phyloP scores from a whole-genome alignment of 1,140 invertebrate genomes.

The Penaeus japonicus region DNA sequence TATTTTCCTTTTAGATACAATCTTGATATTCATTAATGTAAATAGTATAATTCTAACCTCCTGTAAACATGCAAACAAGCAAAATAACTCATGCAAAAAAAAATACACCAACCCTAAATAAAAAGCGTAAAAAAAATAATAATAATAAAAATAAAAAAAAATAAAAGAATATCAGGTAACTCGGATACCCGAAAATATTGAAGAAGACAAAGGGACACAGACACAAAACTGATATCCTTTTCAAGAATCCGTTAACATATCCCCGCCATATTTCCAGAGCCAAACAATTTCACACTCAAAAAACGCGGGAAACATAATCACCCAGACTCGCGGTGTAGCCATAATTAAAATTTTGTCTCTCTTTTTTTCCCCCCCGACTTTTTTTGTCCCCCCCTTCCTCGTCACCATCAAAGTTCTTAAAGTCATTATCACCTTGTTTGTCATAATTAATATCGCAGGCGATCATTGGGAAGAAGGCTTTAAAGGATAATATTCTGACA shows the following conservation, averaged over 20 bases:
- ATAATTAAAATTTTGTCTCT: conserved; percentile 46
- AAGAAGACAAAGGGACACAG: background rate
- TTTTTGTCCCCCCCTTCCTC: conserved; percentile 37
- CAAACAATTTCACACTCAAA: background rate
- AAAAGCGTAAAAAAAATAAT: too few species aligned
- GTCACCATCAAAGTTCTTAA: conserved; percentile 50
- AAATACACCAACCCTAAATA: too few species aligned
- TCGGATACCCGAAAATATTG: too few species aligned
- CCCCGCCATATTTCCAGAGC: background rate
- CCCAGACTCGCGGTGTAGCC: background rate
- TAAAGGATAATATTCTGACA: conserved; percentile 52
- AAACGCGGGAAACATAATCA: conserved; percentile 39
- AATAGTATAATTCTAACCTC: too few species aligned
- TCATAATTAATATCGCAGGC: conserved; percentile 50
- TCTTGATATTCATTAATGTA: too few species aligned
- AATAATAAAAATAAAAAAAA: too few species aligned
- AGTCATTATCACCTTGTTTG: conserved; percentile 55
- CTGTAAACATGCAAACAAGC: too few species aligned
- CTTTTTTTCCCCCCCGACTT: conserved; percentile 44
- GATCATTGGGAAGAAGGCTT: conserved; percentile 45
- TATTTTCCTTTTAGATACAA: too few species aligned
- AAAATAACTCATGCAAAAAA: too few species aligned
- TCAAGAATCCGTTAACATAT: background rate
- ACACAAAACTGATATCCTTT: background rate
- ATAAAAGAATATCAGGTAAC: too few species aligned